A percentile compares a stretch with the other conserved stretches of the same genome.
phyloP scores from a whole-genome alignment of 2,888 invertebrate species.

The Tanypteryx hageni region DNA sequence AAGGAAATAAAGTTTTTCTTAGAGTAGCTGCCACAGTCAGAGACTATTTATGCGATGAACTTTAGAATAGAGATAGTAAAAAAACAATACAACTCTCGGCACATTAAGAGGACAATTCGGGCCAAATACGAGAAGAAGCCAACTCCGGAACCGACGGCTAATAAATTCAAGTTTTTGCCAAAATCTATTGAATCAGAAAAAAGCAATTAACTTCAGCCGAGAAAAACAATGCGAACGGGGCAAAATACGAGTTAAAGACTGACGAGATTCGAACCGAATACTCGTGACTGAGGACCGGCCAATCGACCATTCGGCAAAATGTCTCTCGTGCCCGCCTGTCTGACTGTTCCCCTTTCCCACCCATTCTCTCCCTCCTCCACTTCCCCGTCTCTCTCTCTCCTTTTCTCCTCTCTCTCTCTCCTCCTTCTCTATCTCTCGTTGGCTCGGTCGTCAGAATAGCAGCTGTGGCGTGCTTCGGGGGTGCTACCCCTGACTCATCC shows the following conservation, averaged over 20 bases:
- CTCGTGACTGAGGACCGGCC: not conserved
- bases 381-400: too few relatives aligned
- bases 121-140: not conserved
- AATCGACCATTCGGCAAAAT: too few relatives aligned
- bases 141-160: not conserved
- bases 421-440: not conserved
- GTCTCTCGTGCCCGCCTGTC: too few relatives aligned
- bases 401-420: too few relatives aligned
- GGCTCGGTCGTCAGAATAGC: slow-evolving; percentile 1
- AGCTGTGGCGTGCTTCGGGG: not conserved
- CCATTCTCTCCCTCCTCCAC: too few relatives aligned
- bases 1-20: too few relatives aligned
- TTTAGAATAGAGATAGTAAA: too few relatives aligned
- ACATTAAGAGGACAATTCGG: not conserved
- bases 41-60: too few relatives aligned
- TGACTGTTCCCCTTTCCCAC: too few relatives aligned
- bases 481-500: not conserved
- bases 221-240: not conserved
- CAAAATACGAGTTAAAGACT: not conserved
- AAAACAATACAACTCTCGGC: too few relatives aligned
- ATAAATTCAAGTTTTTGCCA: not conserved
- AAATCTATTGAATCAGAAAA: too few relatives aligned
- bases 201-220: not conserved
- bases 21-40: too few relatives aligned
- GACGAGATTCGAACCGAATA: not conserved